These are phyloP conservation scores for Carlito syrichta DNA, from an alignment of 2,113 vertebrate species.

Conservation along the genomic window DNA sequence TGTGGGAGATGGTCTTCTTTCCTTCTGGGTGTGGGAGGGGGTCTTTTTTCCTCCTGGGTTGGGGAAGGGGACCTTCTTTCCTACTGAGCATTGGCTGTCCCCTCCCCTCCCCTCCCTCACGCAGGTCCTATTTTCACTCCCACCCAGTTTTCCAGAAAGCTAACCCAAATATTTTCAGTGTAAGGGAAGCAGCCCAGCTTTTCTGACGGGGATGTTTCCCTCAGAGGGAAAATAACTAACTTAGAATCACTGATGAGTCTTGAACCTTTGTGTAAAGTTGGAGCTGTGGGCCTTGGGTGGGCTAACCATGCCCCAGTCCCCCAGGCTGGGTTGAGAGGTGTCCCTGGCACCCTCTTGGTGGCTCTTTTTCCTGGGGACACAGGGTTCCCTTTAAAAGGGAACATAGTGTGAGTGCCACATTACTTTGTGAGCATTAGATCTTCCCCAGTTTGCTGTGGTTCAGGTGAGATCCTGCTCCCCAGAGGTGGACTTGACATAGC, in stretches of 20 bases:
- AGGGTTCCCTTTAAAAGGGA: background rate
- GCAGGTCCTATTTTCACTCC: background rate
- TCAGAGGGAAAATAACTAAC: background rate
- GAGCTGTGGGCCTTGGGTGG: background rate
- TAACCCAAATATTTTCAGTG: background rate
- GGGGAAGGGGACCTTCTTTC: background rate
- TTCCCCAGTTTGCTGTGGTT: background rate
- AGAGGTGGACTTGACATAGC: background rate
- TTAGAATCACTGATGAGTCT: background rate
- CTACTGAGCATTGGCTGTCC: too few species aligned
- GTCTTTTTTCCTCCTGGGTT: background rate
- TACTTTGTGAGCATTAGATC: background rate
- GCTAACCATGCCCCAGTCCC: background rate
- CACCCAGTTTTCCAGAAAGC: background rate
- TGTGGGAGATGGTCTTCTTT: background rate
- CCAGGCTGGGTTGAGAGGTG: background rate
- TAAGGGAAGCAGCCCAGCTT: background rate
- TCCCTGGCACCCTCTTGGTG: too few species aligned
- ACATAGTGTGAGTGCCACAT: background rate
- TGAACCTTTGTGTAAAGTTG: background rate
- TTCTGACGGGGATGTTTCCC: background rate
- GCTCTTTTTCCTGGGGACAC: rapidly evolving
- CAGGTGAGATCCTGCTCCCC: background rate
- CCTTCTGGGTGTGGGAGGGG: too few species aligned
- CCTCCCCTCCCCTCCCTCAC: too few species aligned